phyloP scores from a whole-genome alignment of 2,888 invertebrate species.

The Melieria crassipennis region DNA sequence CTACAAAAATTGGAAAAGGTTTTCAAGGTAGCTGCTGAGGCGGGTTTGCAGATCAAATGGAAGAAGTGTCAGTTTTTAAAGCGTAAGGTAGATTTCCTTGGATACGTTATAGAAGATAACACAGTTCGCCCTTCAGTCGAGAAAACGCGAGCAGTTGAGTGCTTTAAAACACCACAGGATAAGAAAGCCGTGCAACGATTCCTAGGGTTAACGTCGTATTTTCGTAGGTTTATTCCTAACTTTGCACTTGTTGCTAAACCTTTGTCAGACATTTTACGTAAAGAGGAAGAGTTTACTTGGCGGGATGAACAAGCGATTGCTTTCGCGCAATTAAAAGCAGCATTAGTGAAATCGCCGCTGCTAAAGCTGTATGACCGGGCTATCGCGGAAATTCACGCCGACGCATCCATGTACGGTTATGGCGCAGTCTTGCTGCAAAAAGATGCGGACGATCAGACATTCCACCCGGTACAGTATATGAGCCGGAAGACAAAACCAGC shows the following conservation, averaged over 20 bases:
- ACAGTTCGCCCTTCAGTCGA: conserved; percentile 28
- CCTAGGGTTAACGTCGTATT: conserved; percentile 37
- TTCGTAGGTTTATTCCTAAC: conserved; percentile 31
- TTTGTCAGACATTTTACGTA: conserved; percentile 48
- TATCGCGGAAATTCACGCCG: conserved; percentile 41
- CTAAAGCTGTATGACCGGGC: conserved; percentile 37
- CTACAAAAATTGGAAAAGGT: background rate
- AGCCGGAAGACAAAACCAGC: conserved; percentile 38
- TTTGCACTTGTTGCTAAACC: conserved; percentile 52
- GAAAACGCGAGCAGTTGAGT: conserved; percentile 29
- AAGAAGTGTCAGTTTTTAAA: background rate
- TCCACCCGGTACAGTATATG: conserved; percentile 41
- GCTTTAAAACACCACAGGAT: too few relatives aligned
- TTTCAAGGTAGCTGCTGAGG: background rate
- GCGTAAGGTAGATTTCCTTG: background rate
- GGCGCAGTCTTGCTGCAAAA: conserved; percentile 38
- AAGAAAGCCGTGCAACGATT: conserved; percentile 34
- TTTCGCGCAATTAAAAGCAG: conserved; percentile 32
- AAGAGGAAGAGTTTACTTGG: conserved; percentile 35
- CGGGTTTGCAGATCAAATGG: background rate
- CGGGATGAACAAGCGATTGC: conserved; percentile 18
- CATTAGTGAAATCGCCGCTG: conserved; percentile 30
- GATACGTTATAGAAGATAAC: conserved; percentile 3
- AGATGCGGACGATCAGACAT: conserved; percentile 30
- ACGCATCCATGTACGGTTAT: conserved; percentile 40